Percentiles rank a stretch among this genome's conserved stretches.
phyloP scores from a whole-genome alignment of 2,113 vertebrate genomes.

The Tapirus terrestris region DNA sequence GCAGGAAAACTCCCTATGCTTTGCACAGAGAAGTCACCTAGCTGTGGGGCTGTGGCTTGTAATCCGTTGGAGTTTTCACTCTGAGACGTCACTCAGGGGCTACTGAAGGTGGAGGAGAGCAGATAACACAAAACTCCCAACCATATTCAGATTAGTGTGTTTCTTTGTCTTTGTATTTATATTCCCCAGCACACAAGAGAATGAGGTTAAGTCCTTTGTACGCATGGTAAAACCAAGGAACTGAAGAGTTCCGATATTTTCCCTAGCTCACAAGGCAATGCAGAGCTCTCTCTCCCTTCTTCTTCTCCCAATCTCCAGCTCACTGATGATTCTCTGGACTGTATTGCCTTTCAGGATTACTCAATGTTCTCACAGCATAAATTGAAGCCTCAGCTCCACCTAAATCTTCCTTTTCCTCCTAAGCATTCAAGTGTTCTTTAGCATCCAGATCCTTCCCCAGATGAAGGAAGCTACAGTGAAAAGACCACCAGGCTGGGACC shows the following conservation, averaged over 20 bases:
- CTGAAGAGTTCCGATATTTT: not conserved
- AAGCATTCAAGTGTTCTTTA: not conserved
- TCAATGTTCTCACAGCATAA: not conserved
- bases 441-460: not conserved
- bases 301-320: not conserved
- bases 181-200: not conserved
- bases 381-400: not conserved
- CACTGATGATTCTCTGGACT: not conserved
- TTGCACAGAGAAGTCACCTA: not conserved
- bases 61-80: not conserved
- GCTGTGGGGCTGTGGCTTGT: not conserved
- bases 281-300: not conserved
- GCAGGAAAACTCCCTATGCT: not conserved
- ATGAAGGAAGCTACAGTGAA: not conserved
- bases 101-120: not conserved
- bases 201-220: not conserved
- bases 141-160: not conserved
- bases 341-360: not conserved
- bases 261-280: not conserved
- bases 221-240: not conserved
- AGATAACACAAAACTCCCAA: not conserved
- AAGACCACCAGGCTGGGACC: not conserved
- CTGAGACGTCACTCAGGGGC: not conserved
- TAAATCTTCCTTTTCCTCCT: not conserved
- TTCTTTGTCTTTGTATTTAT: not conserved